These are phyloP conservation scores for Bradynema listronoti DNA, from an alignment of 1,140 invertebrate species.

Conservation along the genomic window DNA sequence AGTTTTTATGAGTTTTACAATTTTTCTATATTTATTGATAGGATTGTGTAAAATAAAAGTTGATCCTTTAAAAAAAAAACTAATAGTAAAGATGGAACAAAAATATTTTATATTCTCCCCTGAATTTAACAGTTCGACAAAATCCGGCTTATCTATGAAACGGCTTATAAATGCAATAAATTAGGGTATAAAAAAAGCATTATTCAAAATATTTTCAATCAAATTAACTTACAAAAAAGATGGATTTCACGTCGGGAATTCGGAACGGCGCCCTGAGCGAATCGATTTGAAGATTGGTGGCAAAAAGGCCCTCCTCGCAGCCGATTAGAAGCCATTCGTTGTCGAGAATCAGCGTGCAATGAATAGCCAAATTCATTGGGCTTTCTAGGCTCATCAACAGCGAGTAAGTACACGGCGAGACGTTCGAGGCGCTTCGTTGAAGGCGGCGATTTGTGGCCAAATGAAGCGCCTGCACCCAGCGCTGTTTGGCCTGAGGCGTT, in stretches of 20 bases:
- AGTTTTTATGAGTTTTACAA: too few relatives aligned
- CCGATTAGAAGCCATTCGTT: conserved; percentile 27
- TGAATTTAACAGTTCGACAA: too few relatives aligned
- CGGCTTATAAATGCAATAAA: too few relatives aligned
- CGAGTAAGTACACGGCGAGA: not conserved
- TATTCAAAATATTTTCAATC: too few relatives aligned
- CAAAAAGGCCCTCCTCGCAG: conserved; percentile 27
- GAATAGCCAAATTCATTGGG: conserved; percentile 20
- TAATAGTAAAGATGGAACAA: not conserved
- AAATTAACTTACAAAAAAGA: conserved; percentile 14
- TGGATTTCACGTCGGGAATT: conserved; percentile 14
- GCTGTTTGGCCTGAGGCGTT: conserved; percentile 30
- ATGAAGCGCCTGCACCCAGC: conserved; percentile 28
- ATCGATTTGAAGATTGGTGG: conserved; percentile 10
- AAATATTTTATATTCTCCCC: too few relatives aligned
- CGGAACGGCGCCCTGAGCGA: conserved; percentile 21
- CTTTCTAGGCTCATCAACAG: conserved; percentile 21
- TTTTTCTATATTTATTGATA: too few relatives aligned
- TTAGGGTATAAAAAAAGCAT: too few relatives aligned
- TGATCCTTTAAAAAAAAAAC: too few relatives aligned
- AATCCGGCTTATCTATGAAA: too few relatives aligned
- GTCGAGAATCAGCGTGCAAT: conserved; percentile 20
- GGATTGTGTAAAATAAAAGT: too few relatives aligned
- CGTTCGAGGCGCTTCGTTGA: conserved; percentile 17
- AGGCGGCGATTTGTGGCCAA: conserved; percentile 25